Conservation (phyloP, 2,797 vertebrate species). For the Tympanoctomys barrerae region DNA sequence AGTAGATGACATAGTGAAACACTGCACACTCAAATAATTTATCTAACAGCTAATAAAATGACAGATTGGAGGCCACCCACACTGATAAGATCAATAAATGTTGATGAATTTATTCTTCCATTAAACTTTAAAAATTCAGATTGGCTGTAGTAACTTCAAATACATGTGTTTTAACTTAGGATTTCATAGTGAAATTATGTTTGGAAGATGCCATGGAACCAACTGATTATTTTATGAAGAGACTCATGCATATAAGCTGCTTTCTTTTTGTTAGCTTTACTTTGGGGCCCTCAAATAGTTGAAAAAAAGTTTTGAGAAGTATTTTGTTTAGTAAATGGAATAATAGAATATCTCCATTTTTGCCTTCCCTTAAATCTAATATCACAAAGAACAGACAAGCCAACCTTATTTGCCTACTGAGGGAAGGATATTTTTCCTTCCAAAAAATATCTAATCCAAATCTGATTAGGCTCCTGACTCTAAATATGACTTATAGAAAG, state of each 20-base stretch:
- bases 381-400: not conserved
- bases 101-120: slow-evolving; percentile 5
- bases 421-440: not conserved
- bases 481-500: slow-evolving; percentile 37
- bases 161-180: not conserved
- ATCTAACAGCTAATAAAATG: slow-evolving; percentile 30
- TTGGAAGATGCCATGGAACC: not conserved
- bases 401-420: not conserved
- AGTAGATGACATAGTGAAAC: not conserved
- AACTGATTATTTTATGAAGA: slow-evolving; percentile 55
- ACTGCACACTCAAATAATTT: not conserved
- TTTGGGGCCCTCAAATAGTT: not conserved
- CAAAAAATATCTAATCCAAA: not conserved
- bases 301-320: not conserved
- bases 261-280: slow-evolving; percentile 9
- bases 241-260: not conserved
- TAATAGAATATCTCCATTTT: not conserved
- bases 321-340: slow-evolving; percentile 46
- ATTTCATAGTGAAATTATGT: not conserved
- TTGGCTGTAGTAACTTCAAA: not conserved
- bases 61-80: not conserved
- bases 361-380: not conserved
- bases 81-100: not conserved
- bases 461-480: slow-evolving; percentile 1
- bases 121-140: slow-evolving; percentile 12